A percentile compares a stretch with the other conserved stretches of the same genome.
Evolutionary conservation across 2,888 invertebrate species (phyloP).

Genomic region (Volucella bombylans): DNA sequence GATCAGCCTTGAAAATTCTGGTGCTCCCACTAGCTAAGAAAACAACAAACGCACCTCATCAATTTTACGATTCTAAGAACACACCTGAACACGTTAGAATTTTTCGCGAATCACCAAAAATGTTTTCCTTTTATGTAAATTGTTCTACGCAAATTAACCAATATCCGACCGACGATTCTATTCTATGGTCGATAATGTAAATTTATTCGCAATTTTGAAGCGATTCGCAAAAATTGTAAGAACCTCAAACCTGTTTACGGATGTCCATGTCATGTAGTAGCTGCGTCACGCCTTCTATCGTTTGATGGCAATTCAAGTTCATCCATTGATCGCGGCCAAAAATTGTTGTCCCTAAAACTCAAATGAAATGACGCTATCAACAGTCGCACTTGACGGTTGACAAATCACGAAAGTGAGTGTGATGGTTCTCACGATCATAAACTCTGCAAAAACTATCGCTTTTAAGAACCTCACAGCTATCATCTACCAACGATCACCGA

Average conservation of each 20-base stretch:
- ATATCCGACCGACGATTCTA: constrained; percentile 24
- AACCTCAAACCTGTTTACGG: constrained; percentile 46
- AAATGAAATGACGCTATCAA: background rate
- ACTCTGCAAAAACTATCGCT: constrained; percentile 59
- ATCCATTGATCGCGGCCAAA: constrained; percentile 47
- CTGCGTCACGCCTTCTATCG: background rate
- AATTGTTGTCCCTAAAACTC: background rate
- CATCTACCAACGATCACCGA: background rate
- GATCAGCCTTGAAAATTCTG: constrained; percentile 54
- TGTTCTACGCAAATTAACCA: constrained; percentile 42
- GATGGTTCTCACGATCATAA: constrained; percentile 53
- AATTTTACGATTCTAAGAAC: constrained; percentile 39
- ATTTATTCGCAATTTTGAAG: constrained; percentile 55
- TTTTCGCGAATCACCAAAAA: constrained; percentile 54
- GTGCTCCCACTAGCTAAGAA: background rate
- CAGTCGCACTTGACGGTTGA: constrained; percentile 29
- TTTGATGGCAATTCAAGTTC: background rate
- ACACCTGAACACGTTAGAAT: constrained; percentile 32
- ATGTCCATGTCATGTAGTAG: too few species aligned
- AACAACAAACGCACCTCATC: constrained; percentile 4
- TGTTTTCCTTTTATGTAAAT: constrained; percentile 63
- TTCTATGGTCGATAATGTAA: constrained; percentile 16
- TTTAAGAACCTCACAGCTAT: constrained; percentile 35
- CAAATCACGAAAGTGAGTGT: constrained; percentile 55
- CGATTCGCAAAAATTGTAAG: constrained; percentile 61